Evolutionary conservation across 2,888 invertebrate genomes (phyloP), one percentile per base, ranked within the genome.

Genomic region (Spatulosminthurus flaviceps): DNA sequence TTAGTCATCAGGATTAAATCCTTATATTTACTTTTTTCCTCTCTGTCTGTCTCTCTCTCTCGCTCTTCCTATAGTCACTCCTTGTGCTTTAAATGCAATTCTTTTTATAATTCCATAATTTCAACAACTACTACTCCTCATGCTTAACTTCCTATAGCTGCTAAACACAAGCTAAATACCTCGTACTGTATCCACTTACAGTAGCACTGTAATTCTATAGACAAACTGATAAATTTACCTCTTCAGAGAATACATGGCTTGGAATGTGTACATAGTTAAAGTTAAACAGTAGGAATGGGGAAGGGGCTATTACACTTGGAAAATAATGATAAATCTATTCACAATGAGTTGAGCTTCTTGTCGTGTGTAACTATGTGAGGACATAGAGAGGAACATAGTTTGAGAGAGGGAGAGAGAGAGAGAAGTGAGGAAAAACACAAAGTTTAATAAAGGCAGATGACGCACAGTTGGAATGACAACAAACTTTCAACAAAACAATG

Each of bases 401-500:
- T 28, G 21, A 75, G 66, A 75, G 41, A 75, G 64, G 66, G 69
- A 78, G 78, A 78, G 71, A 64, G 29, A 74, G 41, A 29, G n/a
- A 60, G 34, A 34, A 26, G 22, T 24, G 24, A 64, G 21, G 26
- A 29, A 60, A 66, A 75, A 64, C 21, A 41, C 22, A 41, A 19
- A 66, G 75, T 76, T 76, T 76, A 76, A 76, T 76, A 76, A 74
- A 81, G 81, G 83, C 84, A 84, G 83, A 84, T 84, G 84, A 84
- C 84, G 84, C 83, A 82, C 83, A 83, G 83, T 83, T 76, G 83
- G 83, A 84, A 83, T 84, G 84, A 84, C 84, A 84, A 83, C 81
- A 81, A 81, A 82, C 83, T 83, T 83, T 83, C 81, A 84, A 81
- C 81, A 84, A 84, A 84, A 84, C 84, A 84, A 84, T 83, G 79